Percentiles rank a stretch among this genome's conserved stretches.
These are phyloP conservation scores for Brienomyrus brachyistius DNA, from an alignment of 2,113 vertebrate genomes.

Conservation along the genomic window DNA sequence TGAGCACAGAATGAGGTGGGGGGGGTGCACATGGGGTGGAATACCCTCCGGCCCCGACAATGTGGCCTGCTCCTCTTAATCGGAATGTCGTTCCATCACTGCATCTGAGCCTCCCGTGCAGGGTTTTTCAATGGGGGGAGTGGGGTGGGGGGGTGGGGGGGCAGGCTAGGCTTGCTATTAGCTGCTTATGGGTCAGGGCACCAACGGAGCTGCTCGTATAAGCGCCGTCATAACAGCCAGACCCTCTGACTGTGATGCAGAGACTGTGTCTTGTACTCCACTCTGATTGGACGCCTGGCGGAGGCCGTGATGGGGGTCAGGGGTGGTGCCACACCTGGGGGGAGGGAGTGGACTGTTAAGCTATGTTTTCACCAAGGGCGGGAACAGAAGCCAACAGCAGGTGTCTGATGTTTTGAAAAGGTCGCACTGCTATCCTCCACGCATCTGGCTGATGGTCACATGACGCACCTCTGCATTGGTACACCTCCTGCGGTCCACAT, in stretches of 20 bases:
- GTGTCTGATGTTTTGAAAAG: background rate
- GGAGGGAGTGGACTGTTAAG: background rate
- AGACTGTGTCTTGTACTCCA: background rate
- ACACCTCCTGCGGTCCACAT: too few relatives aligned
- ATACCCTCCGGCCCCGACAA: background rate
- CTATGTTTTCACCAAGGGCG: background rate
- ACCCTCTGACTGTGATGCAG: background rate
- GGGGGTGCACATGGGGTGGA: background rate
- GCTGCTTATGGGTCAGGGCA: background rate
- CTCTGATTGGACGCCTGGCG: background rate
- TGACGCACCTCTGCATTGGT: background rate
- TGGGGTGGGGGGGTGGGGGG: background rate
- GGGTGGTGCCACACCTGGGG: background rate
- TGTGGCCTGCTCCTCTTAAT: background rate
- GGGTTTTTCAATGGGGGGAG: background rate
- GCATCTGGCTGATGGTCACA: background rate
- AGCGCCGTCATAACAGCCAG: background rate
- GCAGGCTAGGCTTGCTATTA: background rate
- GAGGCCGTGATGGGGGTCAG: background rate
- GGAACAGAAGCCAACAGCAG: background rate
- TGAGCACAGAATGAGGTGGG: slow-evolving; percentile 31
- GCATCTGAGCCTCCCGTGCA: background rate
- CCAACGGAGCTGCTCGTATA: background rate
- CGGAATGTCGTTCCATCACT: background rate
- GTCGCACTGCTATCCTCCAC: background rate